Base-by-base conservation (phyloP, 2,888 invertebrate species). In the Trissolcus japonicus region DNA sequence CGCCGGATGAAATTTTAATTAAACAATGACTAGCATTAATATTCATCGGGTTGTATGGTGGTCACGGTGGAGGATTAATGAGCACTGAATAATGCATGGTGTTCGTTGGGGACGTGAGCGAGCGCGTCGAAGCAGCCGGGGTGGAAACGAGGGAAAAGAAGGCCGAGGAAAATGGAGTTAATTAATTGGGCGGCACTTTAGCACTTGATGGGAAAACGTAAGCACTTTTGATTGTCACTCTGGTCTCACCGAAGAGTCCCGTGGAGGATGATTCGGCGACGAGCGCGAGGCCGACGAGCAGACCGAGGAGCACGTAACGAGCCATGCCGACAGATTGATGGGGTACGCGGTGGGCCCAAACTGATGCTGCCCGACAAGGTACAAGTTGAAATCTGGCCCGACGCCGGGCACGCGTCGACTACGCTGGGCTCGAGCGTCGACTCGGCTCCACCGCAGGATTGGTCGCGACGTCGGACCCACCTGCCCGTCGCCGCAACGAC, bases 351-450 rank as follows among this genome's bases (percentile, higher is more conserved):
- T 65, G 29, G 66, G 66, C 46, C 55, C 74, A 53, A 68, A 67
- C 43, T 16, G 86, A 86, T 87, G 86, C 84, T 86, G 86, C 82
- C 84, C 81, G 84, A 83, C 82, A 84, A 86, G 85, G 86, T 85
- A 87, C 86, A 83, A 84, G 85, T 85, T 86, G 85, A 85, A 86
- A 87, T 87, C 87, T 87, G 86, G 83, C 83, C 81, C 83, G 82
- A 82, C 80, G 84, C 83, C 82, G 82, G 82, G 79, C 82, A 80
- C 81, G 82, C 83, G 80, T n/a, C 56, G 56, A 54, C 72, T 48
- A 57, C 63, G 43, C 75, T 72, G 72, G 73, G 43, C 72, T 69
- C 69, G 67, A 75, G 80, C 80, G 81, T 80, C 83, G 83, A 83
- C 83, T 81, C 67, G 60, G 60, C 68, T 53, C 68, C 79, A 80